Base-by-base conservation (phyloP, 1,140 invertebrate genomes). In the Drosophila pachea region DNA sequence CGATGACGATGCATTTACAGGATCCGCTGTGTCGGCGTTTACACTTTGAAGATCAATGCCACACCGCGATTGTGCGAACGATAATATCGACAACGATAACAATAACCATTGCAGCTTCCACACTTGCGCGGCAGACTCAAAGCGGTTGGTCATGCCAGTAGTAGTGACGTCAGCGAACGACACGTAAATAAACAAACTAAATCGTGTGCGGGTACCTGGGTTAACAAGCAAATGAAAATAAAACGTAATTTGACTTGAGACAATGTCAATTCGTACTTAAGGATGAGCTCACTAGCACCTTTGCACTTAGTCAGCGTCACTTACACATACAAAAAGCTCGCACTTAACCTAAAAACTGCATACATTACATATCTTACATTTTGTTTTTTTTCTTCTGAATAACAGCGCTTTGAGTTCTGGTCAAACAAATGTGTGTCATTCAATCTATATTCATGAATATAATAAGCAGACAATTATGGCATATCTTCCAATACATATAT, bases 351-450 rank as follows among this genome's bases (percentile, higher is more conserved):
- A 45, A 11, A 62, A 43, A 58, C 12, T 7, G 9, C 40, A 45
- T 7, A 29, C 38, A 38, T 53, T 54, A 36, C 35, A 58, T 9
- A 58, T 9, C 29, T 35, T 50, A 22, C 64, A n/a, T 38, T 0
- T 8, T 9, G 11, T 40, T 11, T 40, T 40, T n/a, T 12, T 42
- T 12, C n/a, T 42, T 12, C 4, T 5, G 7, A 43, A 43, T 22
- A 22, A 22, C 22, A 22, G 1, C 22, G 22, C 22, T 22, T 43
- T 43, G 40, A 14, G 14, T 14, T 43, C 40, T 11, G 2, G 14
- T n/a, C 31, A 49, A 32, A 0, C 33, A 53, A 55, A 55, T 77
- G 62, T 82, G 74, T 83, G 78, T 81, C 78, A 77, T 22, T 22
- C 22, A 22, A 22, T 1, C 22, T 22, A 22, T 22, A 22, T 22